These are phyloP conservation scores for Gephyroberyx darwinii DNA, from an alignment of 2,797 vertebrate species.

Conservation along the genomic window DNA sequence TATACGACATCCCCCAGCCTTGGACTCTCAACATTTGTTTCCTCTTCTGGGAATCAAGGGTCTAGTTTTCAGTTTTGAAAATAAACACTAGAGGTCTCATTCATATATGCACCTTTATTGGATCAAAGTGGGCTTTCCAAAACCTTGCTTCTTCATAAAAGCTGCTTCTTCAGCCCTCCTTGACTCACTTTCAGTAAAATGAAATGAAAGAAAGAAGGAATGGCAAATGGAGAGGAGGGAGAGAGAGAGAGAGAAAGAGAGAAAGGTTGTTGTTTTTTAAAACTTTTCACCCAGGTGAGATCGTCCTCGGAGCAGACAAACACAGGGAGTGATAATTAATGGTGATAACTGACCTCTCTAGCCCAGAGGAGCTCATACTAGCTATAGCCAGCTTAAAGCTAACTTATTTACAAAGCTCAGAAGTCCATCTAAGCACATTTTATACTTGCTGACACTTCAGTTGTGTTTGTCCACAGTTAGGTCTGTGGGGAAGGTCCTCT, in stretches of 20 bases:
- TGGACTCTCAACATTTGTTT: no score
- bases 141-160: background rate
- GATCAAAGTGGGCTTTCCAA: constrained; percentile 35
- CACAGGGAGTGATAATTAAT: constrained; percentile 58
- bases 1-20: no score
- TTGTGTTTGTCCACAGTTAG: constrained; percentile 67
- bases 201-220: constrained; percentile 6
- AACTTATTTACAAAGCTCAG: constrained; percentile 73
- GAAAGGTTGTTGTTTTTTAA: no score
- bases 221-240: background rate
- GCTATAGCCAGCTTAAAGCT: constrained; percentile 57
- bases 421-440: constrained; percentile 75
- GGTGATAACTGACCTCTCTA: constrained; percentile 58
- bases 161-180: background rate
- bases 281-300: no score
- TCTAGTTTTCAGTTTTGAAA: constrained; percentile 38
- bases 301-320: constrained; percentile 10
- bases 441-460: constrained; percentile 76
- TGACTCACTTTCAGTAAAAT: constrained; percentile 17
- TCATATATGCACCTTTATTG: constrained; percentile 42
- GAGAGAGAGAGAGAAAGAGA: background rate
- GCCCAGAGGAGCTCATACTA: constrained; percentile 61
- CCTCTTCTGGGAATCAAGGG: constrained; percentile 30
- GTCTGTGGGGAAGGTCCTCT: constrained; percentile 68
- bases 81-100: constrained; percentile 24